phyloP scores from a whole-genome alignment of 2,888 invertebrate genomes.

The Cheilosia vernalis region DNA sequence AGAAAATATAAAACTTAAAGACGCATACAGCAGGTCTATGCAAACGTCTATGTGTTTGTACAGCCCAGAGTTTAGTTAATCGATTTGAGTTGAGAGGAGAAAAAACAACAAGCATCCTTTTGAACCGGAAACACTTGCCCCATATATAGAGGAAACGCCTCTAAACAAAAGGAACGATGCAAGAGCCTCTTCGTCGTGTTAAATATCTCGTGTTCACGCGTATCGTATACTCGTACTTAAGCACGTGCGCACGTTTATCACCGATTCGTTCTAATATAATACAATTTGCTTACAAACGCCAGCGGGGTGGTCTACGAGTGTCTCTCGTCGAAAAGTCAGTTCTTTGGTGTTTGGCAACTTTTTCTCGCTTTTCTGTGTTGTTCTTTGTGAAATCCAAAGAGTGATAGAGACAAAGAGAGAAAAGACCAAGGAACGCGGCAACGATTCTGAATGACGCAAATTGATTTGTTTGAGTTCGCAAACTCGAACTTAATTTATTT shows the following conservation, averaged over 20 bases:
- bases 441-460: constrained; percentile 50
- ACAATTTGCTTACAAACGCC: constrained; percentile 36
- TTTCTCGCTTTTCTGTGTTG: not conserved
- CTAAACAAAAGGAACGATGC: constrained; percentile 18
- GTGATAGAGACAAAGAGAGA: not conserved
- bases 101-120: constrained; percentile 1
- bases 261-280: constrained; percentile 35
- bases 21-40: not conserved
- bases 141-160: not conserved
- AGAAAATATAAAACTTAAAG: not conserved
- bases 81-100: constrained; percentile 9
- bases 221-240: constrained; percentile 30
- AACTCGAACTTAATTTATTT: constrained; percentile 37
- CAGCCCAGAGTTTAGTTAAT: constrained; percentile 23
- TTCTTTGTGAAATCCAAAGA: constrained; percentile 5
- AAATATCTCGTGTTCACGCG: constrained; percentile 22
- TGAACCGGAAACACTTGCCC: constrained; percentile 14
- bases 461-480: constrained; percentile 56
- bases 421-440: not conserved
- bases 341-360: not conserved
- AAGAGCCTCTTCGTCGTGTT: constrained; percentile 16
- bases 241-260: constrained; percentile 67
- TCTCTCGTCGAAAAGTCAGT: constrained; percentile 1
- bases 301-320: no score
- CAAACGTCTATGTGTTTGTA: not conserved